Percentiles rank a stretch among this genome's conserved stretches.
Evolutionary conservation across 2,113 vertebrate species (phyloP).

Genomic region (Mohoua ochrocephala): DNA sequence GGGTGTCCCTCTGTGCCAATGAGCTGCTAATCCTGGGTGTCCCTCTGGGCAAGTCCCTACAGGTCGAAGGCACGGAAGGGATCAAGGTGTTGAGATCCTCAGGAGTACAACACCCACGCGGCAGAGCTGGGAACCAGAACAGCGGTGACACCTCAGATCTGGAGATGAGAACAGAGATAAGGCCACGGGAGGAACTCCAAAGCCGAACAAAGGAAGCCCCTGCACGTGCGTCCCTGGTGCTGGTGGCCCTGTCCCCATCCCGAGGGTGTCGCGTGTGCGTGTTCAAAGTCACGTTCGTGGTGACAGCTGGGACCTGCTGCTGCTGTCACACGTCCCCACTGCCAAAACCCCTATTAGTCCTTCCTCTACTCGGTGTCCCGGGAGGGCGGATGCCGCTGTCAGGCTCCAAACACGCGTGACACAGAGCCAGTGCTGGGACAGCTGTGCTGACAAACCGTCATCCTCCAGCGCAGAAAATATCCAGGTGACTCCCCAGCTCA

Average conservation of each 20-base stretch:
- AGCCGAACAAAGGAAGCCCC: neutral
- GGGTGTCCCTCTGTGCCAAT: neutral
- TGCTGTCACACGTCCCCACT: neutral
- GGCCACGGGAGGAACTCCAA: neutral
- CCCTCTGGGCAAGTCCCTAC: neutral
- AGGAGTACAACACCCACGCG: neutral
- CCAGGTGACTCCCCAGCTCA: neutral
- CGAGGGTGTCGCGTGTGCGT: fast-evolving
- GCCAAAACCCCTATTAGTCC: neutral
- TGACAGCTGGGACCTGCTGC: neutral
- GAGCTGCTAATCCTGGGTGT: neutral
- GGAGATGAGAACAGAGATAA: neutral
- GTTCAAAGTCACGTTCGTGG: neutral
- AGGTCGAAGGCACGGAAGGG: neutral
- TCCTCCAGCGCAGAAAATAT: neutral
- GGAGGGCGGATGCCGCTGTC: slow-evolving; percentile 12
- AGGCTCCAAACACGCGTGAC: neutral
- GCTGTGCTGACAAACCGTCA: neutral
- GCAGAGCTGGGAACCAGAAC: neutral
- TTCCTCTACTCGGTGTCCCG: neutral
- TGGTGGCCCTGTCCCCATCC: neutral
- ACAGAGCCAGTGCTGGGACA: neutral
- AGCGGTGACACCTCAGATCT: neutral
- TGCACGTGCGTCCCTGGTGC: fast-evolving
- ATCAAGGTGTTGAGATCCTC: neutral